Percentiles rank a stretch among this genome's conserved stretches.
These are phyloP conservation scores for Scophthalmus maximus DNA, from an alignment of 2,113 vertebrate species.

Conservation along the genomic window DNA sequence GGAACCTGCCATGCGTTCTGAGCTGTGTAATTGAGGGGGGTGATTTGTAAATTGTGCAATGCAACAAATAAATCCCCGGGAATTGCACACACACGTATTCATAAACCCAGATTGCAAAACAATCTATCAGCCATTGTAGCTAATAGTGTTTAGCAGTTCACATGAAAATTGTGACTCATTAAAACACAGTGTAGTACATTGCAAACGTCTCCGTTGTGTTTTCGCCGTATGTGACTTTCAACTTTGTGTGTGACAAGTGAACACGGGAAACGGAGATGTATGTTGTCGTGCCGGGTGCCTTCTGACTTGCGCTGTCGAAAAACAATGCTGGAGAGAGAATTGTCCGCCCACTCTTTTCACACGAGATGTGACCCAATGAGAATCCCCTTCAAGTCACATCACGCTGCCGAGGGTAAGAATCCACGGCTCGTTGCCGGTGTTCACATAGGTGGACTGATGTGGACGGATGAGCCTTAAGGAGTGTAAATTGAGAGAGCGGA, in stretches of 20 bases:
- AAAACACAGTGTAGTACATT: background rate
- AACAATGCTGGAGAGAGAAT: background rate
- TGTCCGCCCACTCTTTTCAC: conserved; percentile 31
- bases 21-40: conserved; percentile 30
- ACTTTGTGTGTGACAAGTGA: conserved; percentile 14
- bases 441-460: conserved; percentile 31
- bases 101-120: conserved; percentile 31
- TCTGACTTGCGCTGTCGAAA: conserved; percentile 14
- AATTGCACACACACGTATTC: conserved; percentile 17
- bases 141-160: background rate
- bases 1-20: conserved; percentile 15
- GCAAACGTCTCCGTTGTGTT: background rate
- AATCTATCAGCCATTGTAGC: background rate
- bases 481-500: conserved; percentile 23
- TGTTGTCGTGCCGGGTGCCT: background rate
- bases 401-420: conserved; percentile 1
- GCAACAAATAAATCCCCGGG: conserved; percentile 44
- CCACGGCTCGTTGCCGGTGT: conserved; percentile 7
- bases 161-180: conserved; percentile 2
- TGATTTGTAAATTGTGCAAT: conserved; percentile 36
- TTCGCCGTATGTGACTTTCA: conserved; percentile 1
- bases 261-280: conserved; percentile 20
- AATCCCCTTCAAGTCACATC: conserved; percentile 12
- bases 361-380: conserved; percentile 33
- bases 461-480: conserved; percentile 13